Conservation (phyloP, 2,888 invertebrate species). For the Deroplatys truncata region DNA sequence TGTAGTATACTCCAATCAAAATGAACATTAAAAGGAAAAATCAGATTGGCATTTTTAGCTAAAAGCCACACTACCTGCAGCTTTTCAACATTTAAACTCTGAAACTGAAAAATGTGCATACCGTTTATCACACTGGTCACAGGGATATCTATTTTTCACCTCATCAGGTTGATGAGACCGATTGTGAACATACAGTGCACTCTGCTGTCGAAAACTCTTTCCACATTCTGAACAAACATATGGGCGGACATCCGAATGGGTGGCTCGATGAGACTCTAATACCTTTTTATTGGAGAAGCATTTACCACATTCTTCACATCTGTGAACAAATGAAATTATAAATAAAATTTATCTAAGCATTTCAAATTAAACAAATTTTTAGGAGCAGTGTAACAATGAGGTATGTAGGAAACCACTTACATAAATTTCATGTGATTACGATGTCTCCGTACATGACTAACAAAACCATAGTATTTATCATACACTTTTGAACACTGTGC, state of each 20-base stretch:
- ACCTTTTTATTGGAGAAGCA: slow-evolving; percentile 52
- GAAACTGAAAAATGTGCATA: slow-evolving; percentile 26
- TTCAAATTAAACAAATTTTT: background rate
- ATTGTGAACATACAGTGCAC: slow-evolving; percentile 51
- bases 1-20: too few relatives aligned
- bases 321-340: slow-evolving; percentile 27
- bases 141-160: slow-evolving; percentile 54
- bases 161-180: slow-evolving; percentile 54
- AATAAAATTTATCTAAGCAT: background rate
- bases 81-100: too few relatives aligned
- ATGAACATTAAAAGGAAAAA: too few relatives aligned
- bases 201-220: slow-evolving; percentile 54
- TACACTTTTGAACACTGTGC: slow-evolving; percentile 62
- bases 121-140: slow-evolving; percentile 56
- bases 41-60: too few relatives aligned
- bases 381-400: background rate
- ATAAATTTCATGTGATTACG: slow-evolving; percentile 55
- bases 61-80: too few relatives aligned
- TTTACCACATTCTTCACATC: slow-evolving; percentile 54
- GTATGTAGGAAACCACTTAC: slow-evolving; percentile 35
- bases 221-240: slow-evolving; percentile 53
- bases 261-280: slow-evolving; percentile 47
- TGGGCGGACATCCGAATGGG: slow-evolving; percentile 51
- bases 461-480: slow-evolving; percentile 58
- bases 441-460: slow-evolving; percentile 61